A percentile compares a stretch with the other conserved stretches of the same genome.
Evolutionary conservation across 2,113 vertebrate species (phyloP).

Genomic region (Lampris incognitus): DNA sequence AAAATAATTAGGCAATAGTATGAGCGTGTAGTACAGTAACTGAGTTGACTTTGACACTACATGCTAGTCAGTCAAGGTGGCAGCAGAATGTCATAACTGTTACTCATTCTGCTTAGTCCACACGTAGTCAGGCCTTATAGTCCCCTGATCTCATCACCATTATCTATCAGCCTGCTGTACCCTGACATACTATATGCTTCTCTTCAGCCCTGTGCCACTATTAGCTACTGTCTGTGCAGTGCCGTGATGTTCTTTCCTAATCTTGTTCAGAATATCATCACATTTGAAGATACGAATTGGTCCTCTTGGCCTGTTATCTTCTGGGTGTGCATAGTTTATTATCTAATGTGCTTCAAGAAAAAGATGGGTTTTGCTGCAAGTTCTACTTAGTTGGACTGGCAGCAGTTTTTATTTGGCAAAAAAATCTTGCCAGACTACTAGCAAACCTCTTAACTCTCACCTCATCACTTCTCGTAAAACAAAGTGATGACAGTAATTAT

Average conservation of each 20-base stretch:
- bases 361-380: no score
- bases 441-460: background rate
- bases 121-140: slow-evolving; percentile 23
- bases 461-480: slow-evolving; percentile 41
- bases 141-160: slow-evolving; percentile 44
- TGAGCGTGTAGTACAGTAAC: slow-evolving; percentile 4
- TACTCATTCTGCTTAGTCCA: slow-evolving; percentile 26
- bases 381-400: no score
- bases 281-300: slow-evolving; percentile 53
- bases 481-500: slow-evolving; percentile 69
- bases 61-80: background rate
- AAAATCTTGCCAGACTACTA: slow-evolving; percentile 35
- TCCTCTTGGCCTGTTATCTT: slow-evolving; percentile 17
- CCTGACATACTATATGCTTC: slow-evolving; percentile 54
- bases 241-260: slow-evolving; percentile 34
- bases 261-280: slow-evolving; percentile 47
- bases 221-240: slow-evolving; percentile 40
- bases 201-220: slow-evolving; percentile 22
- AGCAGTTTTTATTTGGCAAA: slow-evolving; percentile 1
- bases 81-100: slow-evolving; percentile 5
- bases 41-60: no score
- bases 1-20: slow-evolving; percentile 8
- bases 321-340: slow-evolving; percentile 39
- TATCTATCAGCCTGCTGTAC: slow-evolving; percentile 51
- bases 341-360: background rate